These are phyloP conservation scores for Brachionus sp. DNA, from an alignment of 1,140 invertebrate genomes.

Conservation along the genomic window DNA sequence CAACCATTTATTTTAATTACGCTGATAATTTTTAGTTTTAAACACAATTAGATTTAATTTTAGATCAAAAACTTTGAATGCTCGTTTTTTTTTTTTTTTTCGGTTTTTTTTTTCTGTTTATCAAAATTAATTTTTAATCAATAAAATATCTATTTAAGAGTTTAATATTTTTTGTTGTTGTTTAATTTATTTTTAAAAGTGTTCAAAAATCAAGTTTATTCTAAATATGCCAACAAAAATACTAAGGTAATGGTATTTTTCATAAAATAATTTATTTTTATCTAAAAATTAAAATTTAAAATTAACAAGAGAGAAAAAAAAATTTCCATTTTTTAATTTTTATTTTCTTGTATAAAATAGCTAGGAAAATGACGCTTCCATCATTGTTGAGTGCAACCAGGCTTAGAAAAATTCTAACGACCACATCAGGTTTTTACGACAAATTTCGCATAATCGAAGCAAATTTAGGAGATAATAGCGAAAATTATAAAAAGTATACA, in stretches of 20 bases:
- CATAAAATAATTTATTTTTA: not conserved
- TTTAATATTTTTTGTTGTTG: too few species aligned
- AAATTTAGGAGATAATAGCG: slow-evolving; percentile 17
- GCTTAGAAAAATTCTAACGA: not conserved
- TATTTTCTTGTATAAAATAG: not conserved
- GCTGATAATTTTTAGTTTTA: slow-evolving; percentile 21
- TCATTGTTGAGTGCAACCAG: not conserved
- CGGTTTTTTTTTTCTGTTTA: not conserved
- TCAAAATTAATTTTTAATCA: not conserved
- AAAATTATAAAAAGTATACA: slow-evolving; percentile 21
- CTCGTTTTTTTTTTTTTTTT: not conserved
- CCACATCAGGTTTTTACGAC: not conserved
- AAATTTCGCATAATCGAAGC: slow-evolving; percentile 4
- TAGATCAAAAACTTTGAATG: not conserved
- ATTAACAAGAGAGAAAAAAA: not conserved
- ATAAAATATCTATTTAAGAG: not conserved
- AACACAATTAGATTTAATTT: not conserved
- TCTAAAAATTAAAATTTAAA: slow-evolving; percentile 9
- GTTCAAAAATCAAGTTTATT: not conserved
- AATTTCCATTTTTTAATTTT: not conserved
- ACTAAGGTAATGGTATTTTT: not conserved
- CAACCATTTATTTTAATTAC: not conserved
- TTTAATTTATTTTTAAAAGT: not conserved
- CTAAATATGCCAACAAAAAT: not conserved
- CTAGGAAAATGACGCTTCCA: slow-evolving; percentile 6